Evolutionary conservation across 1,140 invertebrate species (phyloP), one percentile per base, ranked within the genome.

Genomic region (Drosophila nannoptera): DNA sequence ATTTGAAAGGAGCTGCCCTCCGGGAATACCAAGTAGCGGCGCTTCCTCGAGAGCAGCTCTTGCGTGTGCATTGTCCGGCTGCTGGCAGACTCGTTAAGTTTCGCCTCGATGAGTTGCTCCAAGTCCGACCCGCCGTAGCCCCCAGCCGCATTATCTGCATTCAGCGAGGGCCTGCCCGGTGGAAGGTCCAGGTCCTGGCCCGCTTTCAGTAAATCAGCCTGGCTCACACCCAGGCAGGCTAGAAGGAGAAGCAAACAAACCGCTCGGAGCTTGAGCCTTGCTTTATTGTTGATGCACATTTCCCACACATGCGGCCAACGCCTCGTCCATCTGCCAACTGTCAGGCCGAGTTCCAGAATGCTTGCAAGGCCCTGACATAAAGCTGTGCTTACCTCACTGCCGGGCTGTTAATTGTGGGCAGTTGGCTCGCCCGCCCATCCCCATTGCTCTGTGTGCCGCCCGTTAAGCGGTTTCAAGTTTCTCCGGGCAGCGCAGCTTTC

Each of bases 1-100:
- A 95, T 89, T 90, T 93, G 93, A 71, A 95, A 92, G 59, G 94
- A 94, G 72, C 94, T 95, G 52, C 94, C 94, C 90, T 95, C 94
- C 2, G 94, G 94, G 90, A 95, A 96, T 66, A 94, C 91, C 46
- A 96, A 90, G 90, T 95, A 95, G 66, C 94, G 91, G 78, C 93
- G 94, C 73, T 91, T 92, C 62, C 94, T 91, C 1, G 92, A 93
- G 61, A 93, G 89, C 68, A 91, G 64, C 49, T 73, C 64, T 42
- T 73, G 56, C 42, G 69, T 49, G 32, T 75, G 67, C 48, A 54
- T 75, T 60, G 48, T 48, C 11, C 55, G 61, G 33, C 45, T 77
- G 58, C 38, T 75, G 64, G 66, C 54, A 29, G 84, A 73, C 63
- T 80, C 78, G 42, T 84, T 87, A 38, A 87, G 74, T 65, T 68